phyloP scores from a whole-genome alignment of 1,140 invertebrate species.

The Drosophila kikkawai region DNA sequence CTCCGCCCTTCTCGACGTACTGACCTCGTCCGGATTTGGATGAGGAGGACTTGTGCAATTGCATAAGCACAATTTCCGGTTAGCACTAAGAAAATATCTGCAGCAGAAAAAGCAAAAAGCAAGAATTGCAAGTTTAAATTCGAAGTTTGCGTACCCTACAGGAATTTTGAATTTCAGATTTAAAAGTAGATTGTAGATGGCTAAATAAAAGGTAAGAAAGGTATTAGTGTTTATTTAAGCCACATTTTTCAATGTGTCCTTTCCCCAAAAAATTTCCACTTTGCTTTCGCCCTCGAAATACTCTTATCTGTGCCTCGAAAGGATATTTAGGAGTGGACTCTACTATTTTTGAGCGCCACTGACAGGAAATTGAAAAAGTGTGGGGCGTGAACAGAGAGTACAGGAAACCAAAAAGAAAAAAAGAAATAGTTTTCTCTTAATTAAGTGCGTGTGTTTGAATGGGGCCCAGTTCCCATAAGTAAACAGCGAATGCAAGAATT shows the following conservation, averaged over 20 bases:
- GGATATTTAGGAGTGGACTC: slow-evolving; percentile 11
- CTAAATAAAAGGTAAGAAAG: no score
- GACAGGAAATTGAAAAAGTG: slow-evolving; percentile 61
- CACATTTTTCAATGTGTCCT: background rate
- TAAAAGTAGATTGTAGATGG: background rate
- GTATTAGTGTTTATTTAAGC: background rate
- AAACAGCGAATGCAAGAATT: slow-evolving; percentile 28
- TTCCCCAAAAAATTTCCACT: background rate
- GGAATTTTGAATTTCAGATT: background rate
- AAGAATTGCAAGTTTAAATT: background rate
- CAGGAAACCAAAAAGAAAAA: slow-evolving; percentile 14
- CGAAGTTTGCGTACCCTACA: slow-evolving; percentile 8
- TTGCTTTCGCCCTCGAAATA: background rate
- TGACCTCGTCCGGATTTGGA: slow-evolving; percentile 49
- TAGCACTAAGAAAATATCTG: slow-evolving; percentile 55
- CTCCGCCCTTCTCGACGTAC: slow-evolving; percentile 28
- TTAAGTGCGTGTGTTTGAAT: slow-evolving; percentile 44
- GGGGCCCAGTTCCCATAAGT: slow-evolving; percentile 16
- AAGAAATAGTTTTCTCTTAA: slow-evolving; percentile 18
- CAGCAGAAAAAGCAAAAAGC: slow-evolving; percentile 25
- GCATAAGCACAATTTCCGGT: slow-evolving; percentile 78
- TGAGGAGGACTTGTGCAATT: slow-evolving; percentile 52
- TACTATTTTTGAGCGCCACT: slow-evolving; percentile 28
- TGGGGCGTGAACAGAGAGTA: slow-evolving; percentile 8
- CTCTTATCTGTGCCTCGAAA: slow-evolving; percentile 8